phyloP scores from a whole-genome alignment of 2,888 invertebrate genomes.

The Barypeithes pellucidus region DNA sequence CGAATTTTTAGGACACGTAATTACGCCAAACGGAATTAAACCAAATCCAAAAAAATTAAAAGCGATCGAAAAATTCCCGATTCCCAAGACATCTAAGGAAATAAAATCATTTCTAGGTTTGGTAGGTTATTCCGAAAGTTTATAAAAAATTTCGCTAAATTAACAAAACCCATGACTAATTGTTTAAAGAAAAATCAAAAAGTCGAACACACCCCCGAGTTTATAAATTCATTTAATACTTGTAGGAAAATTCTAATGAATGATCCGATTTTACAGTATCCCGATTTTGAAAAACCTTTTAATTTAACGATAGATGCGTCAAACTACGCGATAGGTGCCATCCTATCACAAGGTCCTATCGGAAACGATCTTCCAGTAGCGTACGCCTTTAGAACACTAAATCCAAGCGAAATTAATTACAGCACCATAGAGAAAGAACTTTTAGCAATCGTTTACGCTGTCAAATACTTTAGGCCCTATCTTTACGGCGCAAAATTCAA shows the following conservation, averaged over 20 bases:
- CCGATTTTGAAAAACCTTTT: constrained; percentile 55
- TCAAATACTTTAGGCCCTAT: constrained; percentile 53
- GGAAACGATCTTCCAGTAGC: constrained; percentile 48
- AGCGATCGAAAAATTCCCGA: constrained; percentile 48
- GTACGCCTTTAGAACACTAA: constrained; percentile 40
- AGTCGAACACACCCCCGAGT: constrained; percentile 38
- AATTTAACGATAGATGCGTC: constrained; percentile 55
- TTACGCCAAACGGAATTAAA: constrained; percentile 55
- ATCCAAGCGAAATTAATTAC: constrained; percentile 37
- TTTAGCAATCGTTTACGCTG: constrained; percentile 19
- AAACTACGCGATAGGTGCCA: constrained; percentile 35
- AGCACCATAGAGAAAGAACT: constrained; percentile 23
- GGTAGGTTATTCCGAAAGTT: constrained; percentile 38
- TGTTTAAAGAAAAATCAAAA: constrained; percentile 49
- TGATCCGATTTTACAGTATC: constrained; percentile 51
- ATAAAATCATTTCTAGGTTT: constrained; percentile 51
- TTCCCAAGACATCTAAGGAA: constrained; percentile 37
- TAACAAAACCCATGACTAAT: constrained; percentile 42
- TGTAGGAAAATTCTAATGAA: constrained; percentile 49
- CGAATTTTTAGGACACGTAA: constrained; percentile 54
- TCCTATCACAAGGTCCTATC: constrained; percentile 44
- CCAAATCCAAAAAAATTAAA: constrained; percentile 50
- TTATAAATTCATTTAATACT: constrained; percentile 42
- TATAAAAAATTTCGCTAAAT: constrained; percentile 41
- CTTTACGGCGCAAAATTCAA: background rate